Conservation (phyloP, 2,888 invertebrate genomes). For the Teinopalpus imperialis region DNA sequence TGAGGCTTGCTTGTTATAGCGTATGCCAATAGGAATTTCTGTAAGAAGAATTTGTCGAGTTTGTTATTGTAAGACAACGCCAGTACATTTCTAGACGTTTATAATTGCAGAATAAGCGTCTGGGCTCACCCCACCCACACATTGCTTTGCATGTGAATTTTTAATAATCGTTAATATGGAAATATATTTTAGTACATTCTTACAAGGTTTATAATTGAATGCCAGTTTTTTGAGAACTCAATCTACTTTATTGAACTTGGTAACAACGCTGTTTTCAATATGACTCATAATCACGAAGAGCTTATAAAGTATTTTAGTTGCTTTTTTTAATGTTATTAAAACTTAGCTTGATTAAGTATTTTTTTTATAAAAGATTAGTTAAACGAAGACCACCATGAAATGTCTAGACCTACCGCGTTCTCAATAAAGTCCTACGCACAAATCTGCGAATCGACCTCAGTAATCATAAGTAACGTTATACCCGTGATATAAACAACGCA, state of each 20-base stretch:
- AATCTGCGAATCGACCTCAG: conserved; percentile 59
- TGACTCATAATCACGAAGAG: conserved; percentile 3
- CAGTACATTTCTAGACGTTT: conserved; percentile 41
- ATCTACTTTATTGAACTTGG: background rate
- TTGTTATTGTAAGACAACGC: conserved; percentile 60
- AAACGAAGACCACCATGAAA: conserved; percentile 22
- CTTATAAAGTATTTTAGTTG: no score
- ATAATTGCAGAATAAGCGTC: conserved; percentile 56
- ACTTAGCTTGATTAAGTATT: no score
- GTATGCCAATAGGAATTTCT: conserved; percentile 46
- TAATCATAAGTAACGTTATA: conserved; percentile 56
- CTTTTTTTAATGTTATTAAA: no score
- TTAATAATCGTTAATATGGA: background rate
- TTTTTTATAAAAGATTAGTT: no score
- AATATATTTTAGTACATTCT: conserved; percentile 1
- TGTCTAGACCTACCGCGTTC: conserved; percentile 42
- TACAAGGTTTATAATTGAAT: conserved; percentile 5
- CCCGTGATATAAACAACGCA: conserved; percentile 56
- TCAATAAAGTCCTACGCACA: conserved; percentile 62
- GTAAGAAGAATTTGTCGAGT: conserved; percentile 53
- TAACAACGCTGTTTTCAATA: background rate
- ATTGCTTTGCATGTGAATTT: background rate
- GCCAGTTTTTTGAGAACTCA: background rate
- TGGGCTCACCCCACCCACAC: conserved; percentile 38
- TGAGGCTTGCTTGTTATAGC: conserved; percentile 41